Base-by-base conservation (phyloP, 2,888 invertebrate species). In the Cotesia congregata region DNA sequence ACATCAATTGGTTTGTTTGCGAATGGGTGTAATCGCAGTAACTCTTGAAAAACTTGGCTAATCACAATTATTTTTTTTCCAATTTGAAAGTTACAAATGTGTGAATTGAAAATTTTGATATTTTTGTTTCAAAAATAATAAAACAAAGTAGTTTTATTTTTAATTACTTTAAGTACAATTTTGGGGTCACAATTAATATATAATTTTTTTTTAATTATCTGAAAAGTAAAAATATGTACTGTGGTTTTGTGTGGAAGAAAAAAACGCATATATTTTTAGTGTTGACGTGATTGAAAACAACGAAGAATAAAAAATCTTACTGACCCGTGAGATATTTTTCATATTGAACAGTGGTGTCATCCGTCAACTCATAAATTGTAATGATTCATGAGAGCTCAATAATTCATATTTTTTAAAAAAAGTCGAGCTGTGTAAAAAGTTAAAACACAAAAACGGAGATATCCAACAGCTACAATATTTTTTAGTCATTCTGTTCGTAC, bases 341-440 rank as follows among this genome's bases (percentile, higher is more conserved):
- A 50, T 50, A 50, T 50, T 50, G 50, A 50, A 50, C 50, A 12
- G 50, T 50, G 3, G 12, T 50, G 50, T 50, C 12, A 12, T 50
- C 50, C 50, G 50, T 50, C 50, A 50, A 50, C 50, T 50, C 50
- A 12, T 50, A 50, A 50, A 50, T 50, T 50, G 50, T 50, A 50
- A 50, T 50, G 50, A 50, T 50, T 50, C 50, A 50, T 50, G 50
- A 50, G 50, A 50, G 9, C 50, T 50, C 50, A 12, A 50, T 50
- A 50, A 50, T 50, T 64, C 64, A 64, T 64, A 1, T 64, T 15
- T 64, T 64, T 64, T 64, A 20, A 50, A 50, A 50, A 50, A 12
- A 7, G 50, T 12, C 30, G 30, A 50, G 12, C 50, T 50, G 2
- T 50, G 7, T 50, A 30, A 30, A 30, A 30, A 30, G 50, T 50